These are phyloP conservation scores for Myiozetetes cayanensis DNA, from an alignment of 2,113 vertebrate genomes.

Conservation along the genomic window DNA sequence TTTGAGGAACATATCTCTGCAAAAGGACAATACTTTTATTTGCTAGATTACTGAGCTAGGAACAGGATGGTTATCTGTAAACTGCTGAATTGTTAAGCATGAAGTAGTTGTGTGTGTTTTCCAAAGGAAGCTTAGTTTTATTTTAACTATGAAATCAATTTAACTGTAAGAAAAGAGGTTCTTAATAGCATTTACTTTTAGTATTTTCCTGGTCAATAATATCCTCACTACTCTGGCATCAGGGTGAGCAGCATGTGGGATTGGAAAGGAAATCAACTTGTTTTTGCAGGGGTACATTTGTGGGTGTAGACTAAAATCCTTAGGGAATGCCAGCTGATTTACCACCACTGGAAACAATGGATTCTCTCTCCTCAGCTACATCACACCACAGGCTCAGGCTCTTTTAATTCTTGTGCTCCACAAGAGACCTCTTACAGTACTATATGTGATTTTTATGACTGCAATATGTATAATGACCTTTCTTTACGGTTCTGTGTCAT, in stretches of 20 bases:
- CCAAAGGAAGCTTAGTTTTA: not conserved
- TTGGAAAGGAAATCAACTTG: constrained; percentile 32
- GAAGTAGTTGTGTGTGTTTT: not conserved
- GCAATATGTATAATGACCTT: not conserved
- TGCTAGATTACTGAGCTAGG: not conserved
- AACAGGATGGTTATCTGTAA: not conserved
- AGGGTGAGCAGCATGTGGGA: not conserved
- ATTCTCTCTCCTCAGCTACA: not conserved
- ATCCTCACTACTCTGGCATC: not conserved
- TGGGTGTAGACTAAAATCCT: not conserved
- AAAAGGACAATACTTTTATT: not conserved
- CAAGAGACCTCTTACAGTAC: not conserved
- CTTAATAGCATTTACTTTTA: not conserved
- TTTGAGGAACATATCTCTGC: not conserved
- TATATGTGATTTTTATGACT: not conserved
- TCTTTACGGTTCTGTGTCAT: not conserved
- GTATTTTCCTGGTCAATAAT: not conserved
- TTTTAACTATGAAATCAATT: constrained; percentile 37
- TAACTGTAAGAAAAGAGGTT: constrained; percentile 7
- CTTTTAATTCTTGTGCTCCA: not conserved
- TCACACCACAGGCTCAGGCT: not conserved
- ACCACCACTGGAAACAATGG: constrained; percentile 1
- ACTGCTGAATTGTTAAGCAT: not conserved
- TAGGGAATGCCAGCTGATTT: constrained; percentile 16
- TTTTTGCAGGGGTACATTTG: constrained; percentile 8